phyloP scores from a whole-genome alignment of 2,888 invertebrate species.

The Chironomus riparius region DNA sequence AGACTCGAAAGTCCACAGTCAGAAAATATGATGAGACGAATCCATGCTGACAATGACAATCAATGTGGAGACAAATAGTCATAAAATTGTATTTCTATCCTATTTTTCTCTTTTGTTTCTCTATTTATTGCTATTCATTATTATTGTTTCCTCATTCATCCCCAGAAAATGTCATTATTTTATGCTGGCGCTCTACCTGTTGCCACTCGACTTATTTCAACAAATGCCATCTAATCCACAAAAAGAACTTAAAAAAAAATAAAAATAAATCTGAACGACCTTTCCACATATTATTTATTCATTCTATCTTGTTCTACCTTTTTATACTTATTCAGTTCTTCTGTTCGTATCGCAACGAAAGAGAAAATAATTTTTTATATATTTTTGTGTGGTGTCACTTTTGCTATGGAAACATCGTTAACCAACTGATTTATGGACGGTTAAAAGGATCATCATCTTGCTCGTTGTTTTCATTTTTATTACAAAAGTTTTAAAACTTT shows the following conservation, averaged over 20 bases:
- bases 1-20: not conserved
- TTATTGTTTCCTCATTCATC: not conserved
- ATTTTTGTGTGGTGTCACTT: conserved; percentile 23
- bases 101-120: not conserved
- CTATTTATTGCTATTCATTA: not conserved
- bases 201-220: not conserved
- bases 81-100: conserved; percentile 13
- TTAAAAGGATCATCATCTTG: conserved; percentile 29
- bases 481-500: not conserved
- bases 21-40: conserved; percentile 9
- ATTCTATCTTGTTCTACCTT: conserved; percentile 2
- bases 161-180: conserved; percentile 12
- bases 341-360: not conserved
- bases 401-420: conserved; percentile 42
- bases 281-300: not conserved
- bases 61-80: conserved; percentile 24
- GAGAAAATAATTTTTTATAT: too few species aligned
- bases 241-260: not conserved
- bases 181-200: conserved; percentile 20
- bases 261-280: not conserved
- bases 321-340: not conserved
- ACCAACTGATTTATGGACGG: conserved; percentile 44
- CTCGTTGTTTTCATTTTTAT: conserved; percentile 13
- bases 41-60: conserved; percentile 23
- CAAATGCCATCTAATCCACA: not conserved